Evolutionary conservation across 2,797 vertebrate genomes (phyloP).

Genomic region (Tenualosa ilisha): DNA sequence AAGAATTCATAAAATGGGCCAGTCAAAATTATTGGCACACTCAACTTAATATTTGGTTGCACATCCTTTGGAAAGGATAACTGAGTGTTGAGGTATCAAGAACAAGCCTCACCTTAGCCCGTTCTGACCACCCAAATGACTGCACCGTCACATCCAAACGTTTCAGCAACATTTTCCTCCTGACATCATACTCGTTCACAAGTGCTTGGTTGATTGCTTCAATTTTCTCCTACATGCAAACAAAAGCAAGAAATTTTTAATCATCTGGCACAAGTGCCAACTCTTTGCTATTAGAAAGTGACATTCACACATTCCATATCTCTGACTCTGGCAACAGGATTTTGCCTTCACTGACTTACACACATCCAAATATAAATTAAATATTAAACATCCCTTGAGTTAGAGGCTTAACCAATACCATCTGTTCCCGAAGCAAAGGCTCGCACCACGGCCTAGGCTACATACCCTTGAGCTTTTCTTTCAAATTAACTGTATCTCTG

Average conservation of each 20-base stretch:
- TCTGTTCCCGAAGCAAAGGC: neutral
- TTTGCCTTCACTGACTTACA: too few species aligned
- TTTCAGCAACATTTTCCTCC: slow-evolving; percentile 94
- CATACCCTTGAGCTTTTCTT: too few species aligned
- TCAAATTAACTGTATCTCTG: neutral
- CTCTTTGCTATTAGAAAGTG: neutral
- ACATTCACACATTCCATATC: neutral
- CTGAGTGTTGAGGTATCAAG: neutral
- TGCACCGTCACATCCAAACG: slow-evolving; percentile 96
- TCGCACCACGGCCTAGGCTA: neutral
- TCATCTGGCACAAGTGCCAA: neutral
- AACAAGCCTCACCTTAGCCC: slow-evolving; percentile 83
- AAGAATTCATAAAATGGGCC: too few species aligned
- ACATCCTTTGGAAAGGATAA: too few species aligned
- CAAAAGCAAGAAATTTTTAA: neutral
- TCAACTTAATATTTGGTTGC: too few species aligned
- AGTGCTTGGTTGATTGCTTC: slow-evolving; percentile 96
- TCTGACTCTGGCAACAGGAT: too few species aligned
- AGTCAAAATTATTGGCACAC: too few species aligned
- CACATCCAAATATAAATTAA: too few species aligned
- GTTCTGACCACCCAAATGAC: slow-evolving; percentile 96
- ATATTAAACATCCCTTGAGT: too few species aligned
- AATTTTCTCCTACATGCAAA: slow-evolving; percentile 87
- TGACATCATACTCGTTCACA: slow-evolving; percentile 93
- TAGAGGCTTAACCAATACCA: neutral